Conservation (phyloP, 30 jellyfish, hydroid and myxozoan species). For the Chironex yamaguchii region DNA sequence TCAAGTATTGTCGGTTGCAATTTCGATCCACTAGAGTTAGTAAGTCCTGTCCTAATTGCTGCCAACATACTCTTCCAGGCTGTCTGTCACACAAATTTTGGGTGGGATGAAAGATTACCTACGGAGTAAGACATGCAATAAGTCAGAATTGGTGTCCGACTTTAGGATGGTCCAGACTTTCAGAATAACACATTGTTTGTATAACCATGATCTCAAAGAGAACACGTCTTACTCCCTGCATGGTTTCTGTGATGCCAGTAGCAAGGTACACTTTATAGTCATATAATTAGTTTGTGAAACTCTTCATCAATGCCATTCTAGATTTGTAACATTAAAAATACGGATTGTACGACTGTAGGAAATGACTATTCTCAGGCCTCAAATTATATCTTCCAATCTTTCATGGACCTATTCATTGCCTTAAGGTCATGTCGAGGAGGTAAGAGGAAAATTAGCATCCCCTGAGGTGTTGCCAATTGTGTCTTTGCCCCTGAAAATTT, state of each 20-base stretch:
- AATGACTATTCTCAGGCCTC: conserved; percentile 6
- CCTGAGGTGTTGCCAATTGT: too few species aligned
- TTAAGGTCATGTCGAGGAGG: too few species aligned
- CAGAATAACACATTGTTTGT: neutral
- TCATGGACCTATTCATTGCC: too few species aligned
- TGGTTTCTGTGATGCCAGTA: conserved; percentile 31
- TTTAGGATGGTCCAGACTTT: neutral
- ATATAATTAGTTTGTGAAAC: neutral
- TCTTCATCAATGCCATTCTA: neutral
- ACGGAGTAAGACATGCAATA: neutral
- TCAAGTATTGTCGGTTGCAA: neutral
- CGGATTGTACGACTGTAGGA: conserved; percentile 4
- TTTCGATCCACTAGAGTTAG: conserved; percentile 27
- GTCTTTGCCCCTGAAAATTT: too few species aligned
- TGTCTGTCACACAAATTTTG: conserved; percentile 7
- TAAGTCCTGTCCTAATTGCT: conserved; percentile 11
- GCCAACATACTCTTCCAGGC: conserved; percentile 30
- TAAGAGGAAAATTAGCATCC: too few species aligned
- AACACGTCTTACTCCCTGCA: neutral
- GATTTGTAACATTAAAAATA: conserved; percentile 15
- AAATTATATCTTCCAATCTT: conserved; percentile 11
- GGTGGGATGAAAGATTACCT: conserved; percentile 28
- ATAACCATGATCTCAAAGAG: neutral
- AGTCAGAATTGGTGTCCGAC: neutral
- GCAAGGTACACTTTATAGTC: conserved; percentile 7